Percentiles rank a stretch among this genome's conserved stretches.
Conservation (phyloP, 2,113 vertebrate genomes). For the Seriola rivoliana region DNA sequence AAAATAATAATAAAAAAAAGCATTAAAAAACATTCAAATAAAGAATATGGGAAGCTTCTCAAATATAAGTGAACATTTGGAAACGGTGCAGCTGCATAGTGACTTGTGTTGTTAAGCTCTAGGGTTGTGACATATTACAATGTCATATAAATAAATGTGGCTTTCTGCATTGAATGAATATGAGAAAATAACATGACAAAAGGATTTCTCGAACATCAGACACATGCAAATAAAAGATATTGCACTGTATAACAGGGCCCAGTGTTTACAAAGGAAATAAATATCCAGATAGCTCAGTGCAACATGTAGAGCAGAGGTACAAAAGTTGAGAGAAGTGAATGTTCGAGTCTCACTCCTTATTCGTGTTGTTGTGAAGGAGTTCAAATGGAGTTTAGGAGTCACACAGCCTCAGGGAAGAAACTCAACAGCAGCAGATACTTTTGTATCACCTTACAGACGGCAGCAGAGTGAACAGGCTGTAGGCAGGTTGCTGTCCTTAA, state of each 20-base stretch:
- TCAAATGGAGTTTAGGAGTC: conserved; percentile 31
- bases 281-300: conserved; percentile 2
- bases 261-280: conserved; percentile 10
- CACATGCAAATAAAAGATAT: background rate
- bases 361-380: conserved; percentile 23
- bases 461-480: conserved; percentile 5
- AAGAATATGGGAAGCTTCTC: background rate
- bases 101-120: background rate
- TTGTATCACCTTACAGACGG: conserved; percentile 13
- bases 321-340: conserved; percentile 18
- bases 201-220: background rate
- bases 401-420: conserved; percentile 18
- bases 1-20: background rate
- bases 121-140: background rate
- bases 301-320: background rate
- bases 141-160: background rate
- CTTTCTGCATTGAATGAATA: background rate
- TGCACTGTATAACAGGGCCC: background rate
- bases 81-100: background rate
- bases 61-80: background rate
- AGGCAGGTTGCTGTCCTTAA: background rate
- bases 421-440: conserved; percentile 21
- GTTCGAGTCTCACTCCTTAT: background rate
- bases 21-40: background rate
- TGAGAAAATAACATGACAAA: background rate